Evolutionary conservation across 2,888 invertebrate genomes (phyloP).

Genomic region (Uropetala carovei): DNA sequence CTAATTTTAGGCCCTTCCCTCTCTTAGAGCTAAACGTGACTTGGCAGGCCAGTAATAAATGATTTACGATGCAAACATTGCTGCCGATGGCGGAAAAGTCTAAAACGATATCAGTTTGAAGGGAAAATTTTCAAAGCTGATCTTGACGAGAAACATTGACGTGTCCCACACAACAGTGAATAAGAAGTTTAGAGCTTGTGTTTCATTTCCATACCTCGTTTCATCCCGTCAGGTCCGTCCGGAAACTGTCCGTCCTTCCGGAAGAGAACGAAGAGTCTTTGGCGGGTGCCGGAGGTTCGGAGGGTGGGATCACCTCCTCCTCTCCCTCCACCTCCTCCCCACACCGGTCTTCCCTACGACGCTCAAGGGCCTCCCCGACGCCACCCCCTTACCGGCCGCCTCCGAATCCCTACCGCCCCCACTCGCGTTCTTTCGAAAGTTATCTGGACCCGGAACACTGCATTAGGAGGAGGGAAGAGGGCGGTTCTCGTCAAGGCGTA

Average conservation of each 20-base stretch:
- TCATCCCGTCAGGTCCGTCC: conserved; percentile 21
- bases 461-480: conserved; percentile 48
- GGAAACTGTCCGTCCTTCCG: conserved; percentile 63
- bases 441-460: conserved; percentile 50
- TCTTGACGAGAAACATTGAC: no score
- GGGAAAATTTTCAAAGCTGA: no score
- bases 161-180: no score
- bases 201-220: not conserved
- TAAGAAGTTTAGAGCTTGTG: no score
- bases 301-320: not conserved
- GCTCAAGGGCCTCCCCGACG: conserved; percentile 34
- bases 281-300: not conserved
- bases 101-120: no score
- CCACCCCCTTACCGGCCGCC: conserved; percentile 51
- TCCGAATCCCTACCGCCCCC: conserved; percentile 55
- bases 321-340: conserved; percentile 28
- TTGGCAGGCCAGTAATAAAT: no score
- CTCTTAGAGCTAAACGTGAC: no score
- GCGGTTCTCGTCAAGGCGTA: conserved; percentile 20
- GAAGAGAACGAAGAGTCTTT: conserved; percentile 41
- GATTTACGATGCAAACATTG: no score
- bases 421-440: conserved; percentile 57
- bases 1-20: no score
- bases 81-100: no score
- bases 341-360: conserved; percentile 1